These are phyloP conservation scores for Clarias platycephalus DNA, from an alignment of 2,797 vertebrate species.

Conservation along the genomic window DNA sequence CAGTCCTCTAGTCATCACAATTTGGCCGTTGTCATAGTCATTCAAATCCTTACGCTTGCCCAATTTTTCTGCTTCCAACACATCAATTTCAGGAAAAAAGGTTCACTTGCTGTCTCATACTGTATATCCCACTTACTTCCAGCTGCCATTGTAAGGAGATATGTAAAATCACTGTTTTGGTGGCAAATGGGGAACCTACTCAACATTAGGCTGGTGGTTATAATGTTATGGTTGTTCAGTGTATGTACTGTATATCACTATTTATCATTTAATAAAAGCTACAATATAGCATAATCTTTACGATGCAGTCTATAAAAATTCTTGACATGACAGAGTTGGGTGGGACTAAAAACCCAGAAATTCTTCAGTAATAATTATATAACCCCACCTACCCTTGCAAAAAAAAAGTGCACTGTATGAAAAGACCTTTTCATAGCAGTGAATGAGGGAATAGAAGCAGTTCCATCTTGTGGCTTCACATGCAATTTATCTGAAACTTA, in stretches of 20 bases:
- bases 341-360: not conserved
- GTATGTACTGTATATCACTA: not conserved
- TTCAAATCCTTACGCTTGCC: too few relatives aligned
- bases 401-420: not conserved
- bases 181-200: too few relatives aligned
- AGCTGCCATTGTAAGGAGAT: too few relatives aligned
- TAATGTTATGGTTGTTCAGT: too few relatives aligned
- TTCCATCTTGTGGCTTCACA: constrained; percentile 44
- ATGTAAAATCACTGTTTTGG: too few relatives aligned
- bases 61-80: too few relatives aligned
- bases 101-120: too few relatives aligned
- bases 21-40: too few relatives aligned
- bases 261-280: not conserved
- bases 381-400: not conserved
- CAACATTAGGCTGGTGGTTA: too few relatives aligned
- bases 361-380: not conserved
- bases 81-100: too few relatives aligned
- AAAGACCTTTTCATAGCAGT: not conserved
- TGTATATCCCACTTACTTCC: too few relatives aligned
- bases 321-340: not conserved
- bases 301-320: not conserved
- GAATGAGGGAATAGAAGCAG: constrained; percentile 12
- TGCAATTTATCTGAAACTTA: constrained; percentile 33
- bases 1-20: too few relatives aligned
- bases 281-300: not conserved